A percentile compares a stretch with the other conserved stretches of the same genome.
phyloP scores from a whole-genome alignment of 2,113 vertebrate genomes.

The Nematolebias whitei region DNA sequence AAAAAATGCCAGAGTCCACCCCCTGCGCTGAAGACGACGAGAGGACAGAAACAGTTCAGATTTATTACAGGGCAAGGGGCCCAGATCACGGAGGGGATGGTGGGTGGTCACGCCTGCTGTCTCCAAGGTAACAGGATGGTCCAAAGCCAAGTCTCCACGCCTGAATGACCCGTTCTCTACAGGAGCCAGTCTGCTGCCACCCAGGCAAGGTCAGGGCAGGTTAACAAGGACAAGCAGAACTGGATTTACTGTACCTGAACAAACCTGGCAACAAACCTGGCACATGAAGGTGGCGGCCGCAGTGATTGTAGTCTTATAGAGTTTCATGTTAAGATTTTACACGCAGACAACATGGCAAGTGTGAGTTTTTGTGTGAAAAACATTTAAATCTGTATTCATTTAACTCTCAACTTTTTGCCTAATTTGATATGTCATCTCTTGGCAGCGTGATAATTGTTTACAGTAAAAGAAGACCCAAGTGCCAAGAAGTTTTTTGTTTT shows the following conservation, averaged over 20 bases:
- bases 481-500: no score
- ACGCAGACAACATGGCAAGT: not conserved
- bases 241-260: slow-evolving; percentile 27
- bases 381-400: not conserved
- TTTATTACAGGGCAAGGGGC: slow-evolving; percentile 20
- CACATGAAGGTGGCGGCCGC: not conserved
- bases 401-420: no score
- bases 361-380: not conserved
- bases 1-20: not conserved
- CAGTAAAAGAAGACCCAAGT: no score
- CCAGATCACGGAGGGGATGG: slow-evolving; percentile 19
- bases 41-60: slow-evolving; percentile 24
- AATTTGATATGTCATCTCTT: no score
- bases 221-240: slow-evolving; percentile 36
- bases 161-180: slow-evolving; percentile 27
- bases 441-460: no score
- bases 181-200: slow-evolving; percentile 40
- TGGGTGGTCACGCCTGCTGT: slow-evolving; percentile 45
- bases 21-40: not conserved
- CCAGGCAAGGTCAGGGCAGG: slow-evolving; percentile 31
- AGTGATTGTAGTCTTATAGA: slow-evolving; percentile 2
- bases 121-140: slow-evolving; percentile 57
- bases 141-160: slow-evolving; percentile 44
- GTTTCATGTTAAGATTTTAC: not conserved
- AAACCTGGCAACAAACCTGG: slow-evolving; percentile 25